Base-by-base conservation (phyloP, 2,113 vertebrate species). In the Campylorhamphus procurvoides region DNA sequence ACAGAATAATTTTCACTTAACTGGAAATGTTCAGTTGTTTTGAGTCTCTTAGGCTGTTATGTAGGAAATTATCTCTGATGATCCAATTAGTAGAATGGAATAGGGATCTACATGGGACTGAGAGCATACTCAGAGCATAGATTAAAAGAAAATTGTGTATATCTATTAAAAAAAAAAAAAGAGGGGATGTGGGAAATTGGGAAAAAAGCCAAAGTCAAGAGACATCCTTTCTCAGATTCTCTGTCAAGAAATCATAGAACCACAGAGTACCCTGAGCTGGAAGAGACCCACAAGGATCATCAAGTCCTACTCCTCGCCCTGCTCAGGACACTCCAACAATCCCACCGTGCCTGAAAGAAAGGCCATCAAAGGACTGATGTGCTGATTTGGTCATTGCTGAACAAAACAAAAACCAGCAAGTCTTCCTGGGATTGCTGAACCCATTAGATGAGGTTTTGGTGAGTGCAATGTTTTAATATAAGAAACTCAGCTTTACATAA, bases 21-120 rank as follows among this genome's bases (percentile, higher is more conserved):
- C 73, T 92, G 93, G 87, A 92, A 94, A 93, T 94, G 83, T 80
- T 92, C 68, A 7, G 52, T 90, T 95, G 68, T 90, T 95, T 90
- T 7, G 25, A 90, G 86, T 86, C 94, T 93, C 91, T 93, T 74
- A 94, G 80, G 94, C 76, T 96, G 89, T 93, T 95, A 89, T 67
- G 80, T 67, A 87, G 93, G 73, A 96, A 90, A 92, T 95, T 97
- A 95, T 89, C 83, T 90, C 89, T 92, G 90, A 92, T 94, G 91
- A 97, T 93, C 80, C 94, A 97, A 90, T 92, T 94, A 95, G 93
- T 67, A 40, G 89, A 92, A 93, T 88, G 92, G 93, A 95, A 88
- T 77, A 63, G 64, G 64, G 64, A 96, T 87, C 86, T 95, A 75
- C 68, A 74, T 80, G 89, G 94, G 86, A 94, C 80, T 94, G 73